Evolutionary conservation across 2,888 invertebrate species (phyloP).

Genomic region (Agrochola macilenta): DNA sequence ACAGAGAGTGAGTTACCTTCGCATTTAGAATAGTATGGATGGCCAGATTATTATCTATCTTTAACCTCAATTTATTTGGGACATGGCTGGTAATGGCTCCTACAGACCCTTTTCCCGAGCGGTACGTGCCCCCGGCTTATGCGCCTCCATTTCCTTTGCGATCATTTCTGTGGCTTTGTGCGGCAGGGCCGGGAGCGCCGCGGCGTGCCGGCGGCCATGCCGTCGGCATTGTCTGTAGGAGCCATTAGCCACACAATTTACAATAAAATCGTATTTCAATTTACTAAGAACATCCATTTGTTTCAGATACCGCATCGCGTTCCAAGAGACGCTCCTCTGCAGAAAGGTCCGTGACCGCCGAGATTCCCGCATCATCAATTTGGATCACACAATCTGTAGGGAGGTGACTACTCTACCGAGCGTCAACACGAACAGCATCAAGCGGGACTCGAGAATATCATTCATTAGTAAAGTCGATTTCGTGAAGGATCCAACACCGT

Average conservation of each 20-base stretch:
- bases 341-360: slow-evolving; percentile 80
- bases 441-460: slow-evolving; percentile 78
- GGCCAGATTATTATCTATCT: neutral
- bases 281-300: slow-evolving; percentile 15
- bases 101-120: too few species aligned
- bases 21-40: neutral
- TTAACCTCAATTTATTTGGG: neutral
- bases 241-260: neutral
- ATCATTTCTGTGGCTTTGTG: too few species aligned
- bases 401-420: slow-evolving; percentile 83
- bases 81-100: neutral
- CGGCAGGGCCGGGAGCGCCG: too few species aligned
- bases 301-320: slow-evolving; percentile 94
- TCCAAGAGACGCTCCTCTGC: slow-evolving; percentile 93
- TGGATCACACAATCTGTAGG: slow-evolving; percentile 87
- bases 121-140: too few species aligned
- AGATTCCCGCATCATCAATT: slow-evolving; percentile 85
- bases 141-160: too few species aligned
- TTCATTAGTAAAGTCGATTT: slow-evolving; percentile 82
- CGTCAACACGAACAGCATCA: slow-evolving; percentile 74
- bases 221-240: too few species aligned
- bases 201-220: too few species aligned
- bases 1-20: neutral
- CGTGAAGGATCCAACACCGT: slow-evolving; percentile 80
- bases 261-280: neutral